Conservation (phyloP, 2,113 vertebrate genomes). For the Urocitellus parryii region DNA sequence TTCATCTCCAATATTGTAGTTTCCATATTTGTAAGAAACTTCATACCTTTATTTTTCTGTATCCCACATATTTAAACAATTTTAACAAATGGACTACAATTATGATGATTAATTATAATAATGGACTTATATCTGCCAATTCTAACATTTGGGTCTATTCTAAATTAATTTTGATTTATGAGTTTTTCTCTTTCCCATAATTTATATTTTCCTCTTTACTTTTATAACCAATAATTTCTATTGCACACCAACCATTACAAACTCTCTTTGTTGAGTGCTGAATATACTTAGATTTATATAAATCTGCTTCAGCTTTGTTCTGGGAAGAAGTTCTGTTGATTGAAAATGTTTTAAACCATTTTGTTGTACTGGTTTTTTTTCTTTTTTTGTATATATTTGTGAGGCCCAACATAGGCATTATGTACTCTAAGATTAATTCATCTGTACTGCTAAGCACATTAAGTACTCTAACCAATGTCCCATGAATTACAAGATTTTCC, state of each 20-base stretch:
- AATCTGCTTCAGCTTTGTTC: neutral
- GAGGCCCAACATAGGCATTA: neutral
- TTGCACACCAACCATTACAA: neutral
- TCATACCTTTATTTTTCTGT: neutral
- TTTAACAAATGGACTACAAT: neutral
- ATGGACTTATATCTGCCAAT: neutral
- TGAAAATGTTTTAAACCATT: neutral
- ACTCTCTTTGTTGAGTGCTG: neutral
- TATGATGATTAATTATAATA: neutral
- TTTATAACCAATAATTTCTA: neutral
- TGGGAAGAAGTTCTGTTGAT: neutral
- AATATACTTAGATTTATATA: neutral
- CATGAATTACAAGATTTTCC: neutral
- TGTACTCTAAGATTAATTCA: neutral
- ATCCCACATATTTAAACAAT: neutral
- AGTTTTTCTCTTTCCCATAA: neutral
- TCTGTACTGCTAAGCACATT: neutral
- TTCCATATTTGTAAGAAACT: neutral
- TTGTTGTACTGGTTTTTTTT: neutral
- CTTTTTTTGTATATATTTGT: neutral
- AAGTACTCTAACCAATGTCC: neutral
- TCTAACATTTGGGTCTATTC: neutral
- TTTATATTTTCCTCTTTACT: neutral
- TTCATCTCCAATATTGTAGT: neutral
- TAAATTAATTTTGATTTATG: neutral